Percentiles rank a stretch among this genome's conserved stretches.
Conservation (phyloP, 2,113 vertebrate species). For the Lepisosteus oculatus region DNA sequence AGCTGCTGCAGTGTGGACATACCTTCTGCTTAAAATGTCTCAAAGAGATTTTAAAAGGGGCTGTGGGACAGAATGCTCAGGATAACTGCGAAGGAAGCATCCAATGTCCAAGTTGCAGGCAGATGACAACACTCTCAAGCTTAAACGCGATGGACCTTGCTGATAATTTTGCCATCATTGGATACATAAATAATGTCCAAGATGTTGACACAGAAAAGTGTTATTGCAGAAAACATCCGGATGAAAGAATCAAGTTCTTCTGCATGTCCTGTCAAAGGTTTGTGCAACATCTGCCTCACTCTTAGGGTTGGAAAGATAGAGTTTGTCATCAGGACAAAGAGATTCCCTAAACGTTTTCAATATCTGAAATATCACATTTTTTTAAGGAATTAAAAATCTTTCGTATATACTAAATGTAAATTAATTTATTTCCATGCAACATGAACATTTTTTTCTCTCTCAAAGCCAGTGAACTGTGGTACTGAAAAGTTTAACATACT, state of each 20-base stretch:
- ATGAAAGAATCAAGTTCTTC: conserved; percentile 30
- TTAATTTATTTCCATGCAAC: too few species aligned
- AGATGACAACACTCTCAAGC: conserved; percentile 5
- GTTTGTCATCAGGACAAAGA: too few species aligned
- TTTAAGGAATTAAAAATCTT: too few species aligned
- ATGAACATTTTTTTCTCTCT: too few species aligned
- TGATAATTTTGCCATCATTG: conserved; percentile 27
- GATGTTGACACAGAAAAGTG: conserved; percentile 1
- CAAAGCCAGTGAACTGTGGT: too few species aligned
- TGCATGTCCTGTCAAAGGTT: conserved; percentile 27
- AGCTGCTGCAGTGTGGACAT: conserved; percentile 28
- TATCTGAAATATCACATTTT: too few species aligned
- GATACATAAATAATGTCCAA: neutral
- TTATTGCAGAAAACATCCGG: conserved; percentile 25
- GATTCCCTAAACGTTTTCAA: too few species aligned
- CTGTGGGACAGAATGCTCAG: neutral
- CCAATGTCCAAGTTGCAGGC: conserved; percentile 23
- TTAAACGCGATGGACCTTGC: conserved; percentile 3
- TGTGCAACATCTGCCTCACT: neutral
- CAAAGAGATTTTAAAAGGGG: conserved; percentile 14
- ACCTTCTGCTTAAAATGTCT: conserved; percentile 31
- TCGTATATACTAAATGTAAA: too few species aligned
- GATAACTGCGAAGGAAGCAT: neutral
- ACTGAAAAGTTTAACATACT: too few species aligned
- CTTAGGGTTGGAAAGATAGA: too few species aligned